Percentiles rank a stretch among this genome's conserved stretches.
These are phyloP conservation scores for Leptestheria dahalacensis DNA, from an alignment of 1,140 invertebrate genomes.

Conservation along the genomic window DNA sequence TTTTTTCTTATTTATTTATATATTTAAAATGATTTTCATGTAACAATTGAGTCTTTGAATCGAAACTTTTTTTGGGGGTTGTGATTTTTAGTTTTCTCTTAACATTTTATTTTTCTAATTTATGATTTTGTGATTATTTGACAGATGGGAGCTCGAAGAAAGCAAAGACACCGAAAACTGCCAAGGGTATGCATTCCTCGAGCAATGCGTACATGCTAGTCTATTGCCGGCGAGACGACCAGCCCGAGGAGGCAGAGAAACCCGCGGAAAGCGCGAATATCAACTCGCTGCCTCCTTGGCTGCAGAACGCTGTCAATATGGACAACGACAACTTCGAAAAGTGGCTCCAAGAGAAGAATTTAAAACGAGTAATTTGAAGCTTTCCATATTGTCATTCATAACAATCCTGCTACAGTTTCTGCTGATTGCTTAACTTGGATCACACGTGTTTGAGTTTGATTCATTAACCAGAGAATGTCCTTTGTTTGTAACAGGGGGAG, in stretches of 20 bases:
- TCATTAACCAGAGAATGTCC: background rate
- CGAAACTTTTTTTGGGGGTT: too few relatives aligned
- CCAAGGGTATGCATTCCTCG: conserved; percentile 31
- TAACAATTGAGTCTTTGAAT: too few relatives aligned
- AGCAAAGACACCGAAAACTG: conserved; percentile 7
- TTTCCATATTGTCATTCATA: background rate
- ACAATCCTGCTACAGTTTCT: too few relatives aligned
- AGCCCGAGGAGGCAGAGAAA: background rate
- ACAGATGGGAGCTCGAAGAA: too few relatives aligned
- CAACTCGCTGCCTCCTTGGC: conserved; percentile 21
- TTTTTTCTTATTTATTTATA: background rate
- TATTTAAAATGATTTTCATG: background rate
- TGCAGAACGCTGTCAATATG: conserved; percentile 25
- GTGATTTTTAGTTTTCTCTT: background rate
- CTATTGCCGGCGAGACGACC: conserved; percentile 28
- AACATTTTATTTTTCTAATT: background rate
- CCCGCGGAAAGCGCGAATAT: background rate
- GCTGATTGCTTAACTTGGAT: too few relatives aligned
- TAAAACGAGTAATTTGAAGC: background rate
- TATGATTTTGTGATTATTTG: too few relatives aligned
- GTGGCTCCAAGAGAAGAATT: conserved; percentile 24
- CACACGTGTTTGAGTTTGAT: too few relatives aligned
- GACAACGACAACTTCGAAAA: conserved; percentile 33
- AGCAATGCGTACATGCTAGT: conserved; percentile 50
- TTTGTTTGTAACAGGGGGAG: background rate